These are phyloP conservation scores for Pao palembangensis DNA, from an alignment of 2,113 vertebrate species.

Conservation along the genomic window DNA sequence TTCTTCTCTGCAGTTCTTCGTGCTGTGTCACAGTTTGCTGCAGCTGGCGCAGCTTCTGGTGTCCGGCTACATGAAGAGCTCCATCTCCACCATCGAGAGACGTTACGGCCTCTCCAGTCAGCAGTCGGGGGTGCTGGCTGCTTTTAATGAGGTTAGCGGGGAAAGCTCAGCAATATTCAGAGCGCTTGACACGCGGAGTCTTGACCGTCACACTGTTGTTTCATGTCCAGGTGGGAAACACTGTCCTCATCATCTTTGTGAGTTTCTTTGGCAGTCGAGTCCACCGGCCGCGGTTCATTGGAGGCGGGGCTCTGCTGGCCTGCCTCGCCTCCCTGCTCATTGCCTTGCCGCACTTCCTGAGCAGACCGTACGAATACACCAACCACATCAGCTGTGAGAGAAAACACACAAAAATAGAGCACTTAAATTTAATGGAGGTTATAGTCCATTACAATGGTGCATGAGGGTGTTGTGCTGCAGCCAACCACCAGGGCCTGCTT, in stretches of 20 bases:
- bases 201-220: background rate
- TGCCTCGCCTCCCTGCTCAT: conserved; percentile 83
- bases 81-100: conserved; percentile 91
- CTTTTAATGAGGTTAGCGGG: conserved; percentile 86
- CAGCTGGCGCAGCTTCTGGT: conserved; percentile 87
- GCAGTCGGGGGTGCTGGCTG: conserved; percentile 83
- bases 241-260: conserved; percentile 86
- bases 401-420: background rate
- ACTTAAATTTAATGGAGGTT: background rate
- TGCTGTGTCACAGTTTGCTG: conserved; percentile 88
- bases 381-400: conserved; percentile 70
- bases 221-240: conserved; percentile 85
- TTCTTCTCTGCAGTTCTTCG: conserved; percentile 80
- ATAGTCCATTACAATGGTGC: too few relatives aligned
- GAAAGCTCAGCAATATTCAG: background rate
- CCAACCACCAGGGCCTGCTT: too few relatives aligned
- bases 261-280: conserved; percentile 91
- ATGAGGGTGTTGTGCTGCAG: too few relatives aligned
- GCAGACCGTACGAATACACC: conserved; percentile 74
- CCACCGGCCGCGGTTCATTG: conserved; percentile 88
- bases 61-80: conserved; percentile 91
- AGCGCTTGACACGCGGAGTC: background rate
- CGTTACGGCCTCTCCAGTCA: conserved; percentile 91
- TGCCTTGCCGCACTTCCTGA: conserved; percentile 85
- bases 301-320: conserved; percentile 82